phyloP scores from a whole-genome alignment of 2,113 vertebrate genomes.

The Lophura nycthemera region DNA sequence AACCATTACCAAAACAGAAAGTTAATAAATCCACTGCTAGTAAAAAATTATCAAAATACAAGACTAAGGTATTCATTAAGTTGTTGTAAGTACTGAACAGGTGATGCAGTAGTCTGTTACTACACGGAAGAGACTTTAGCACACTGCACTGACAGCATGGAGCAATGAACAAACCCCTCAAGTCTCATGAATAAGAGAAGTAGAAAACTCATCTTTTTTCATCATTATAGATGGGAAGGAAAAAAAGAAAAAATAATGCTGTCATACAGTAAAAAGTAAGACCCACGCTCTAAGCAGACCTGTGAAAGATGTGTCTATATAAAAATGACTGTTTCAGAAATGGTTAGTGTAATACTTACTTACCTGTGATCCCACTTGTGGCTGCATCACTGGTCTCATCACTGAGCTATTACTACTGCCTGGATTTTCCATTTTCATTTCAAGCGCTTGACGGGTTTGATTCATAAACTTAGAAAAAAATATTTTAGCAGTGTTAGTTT shows the following conservation, averaged over 20 bases:
- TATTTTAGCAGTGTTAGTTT: constrained; percentile 4
- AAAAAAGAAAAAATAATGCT: background rate
- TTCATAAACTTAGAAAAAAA: constrained; percentile 89
- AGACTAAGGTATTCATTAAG: background rate
- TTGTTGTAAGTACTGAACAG: background rate
- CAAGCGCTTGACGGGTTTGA: constrained; percentile 88
- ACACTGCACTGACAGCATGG: background rate
- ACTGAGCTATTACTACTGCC: constrained; percentile 76
- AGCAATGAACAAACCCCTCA: background rate
- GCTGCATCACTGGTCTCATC: constrained; percentile 89
- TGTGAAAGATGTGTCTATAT: background rate
- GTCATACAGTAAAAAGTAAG: background rate
- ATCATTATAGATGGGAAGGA: background rate
- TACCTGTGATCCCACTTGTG: constrained; percentile 84
- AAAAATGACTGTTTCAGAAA: background rate
- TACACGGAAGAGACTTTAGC: background rate
- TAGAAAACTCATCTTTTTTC: background rate
- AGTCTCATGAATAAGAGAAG: background rate
- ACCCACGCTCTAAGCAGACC: background rate
- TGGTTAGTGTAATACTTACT: background rate
- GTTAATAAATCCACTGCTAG: background rate
- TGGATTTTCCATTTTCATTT: constrained; percentile 90
- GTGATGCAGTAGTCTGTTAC: background rate
- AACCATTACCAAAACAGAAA: background rate
- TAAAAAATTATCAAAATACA: background rate